These are phyloP conservation scores for Hyposoter didymator DNA, from an alignment of 2,888 invertebrate genomes.

Conservation along the genomic window DNA sequence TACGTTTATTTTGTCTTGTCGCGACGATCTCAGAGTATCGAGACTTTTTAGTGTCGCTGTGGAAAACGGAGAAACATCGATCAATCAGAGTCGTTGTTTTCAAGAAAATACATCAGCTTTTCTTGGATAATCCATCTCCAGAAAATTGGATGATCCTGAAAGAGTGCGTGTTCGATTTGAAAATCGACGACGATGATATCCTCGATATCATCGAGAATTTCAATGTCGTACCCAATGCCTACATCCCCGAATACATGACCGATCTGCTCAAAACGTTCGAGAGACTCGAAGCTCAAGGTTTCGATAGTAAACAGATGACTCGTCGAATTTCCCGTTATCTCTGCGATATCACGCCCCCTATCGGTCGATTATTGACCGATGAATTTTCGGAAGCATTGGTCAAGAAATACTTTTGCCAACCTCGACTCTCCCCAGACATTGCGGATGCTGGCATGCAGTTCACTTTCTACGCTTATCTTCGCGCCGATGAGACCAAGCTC, in stretches of 20 bases:
- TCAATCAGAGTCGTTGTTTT: slow-evolving; percentile 76
- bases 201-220: background rate
- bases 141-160: slow-evolving; percentile 72
- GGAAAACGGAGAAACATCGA: slow-evolving; percentile 71
- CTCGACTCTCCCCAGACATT: background rate
- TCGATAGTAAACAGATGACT: accelerated
- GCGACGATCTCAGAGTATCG: slow-evolving; percentile 64
- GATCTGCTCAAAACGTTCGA: slow-evolving; percentile 65
- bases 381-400: slow-evolving; percentile 71
- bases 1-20: slow-evolving; percentile 74
- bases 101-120: slow-evolving; percentile 59
- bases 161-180: slow-evolving; percentile 65
- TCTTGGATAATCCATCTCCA: slow-evolving; percentile 64
- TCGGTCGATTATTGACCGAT: slow-evolving; percentile 71
- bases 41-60: slow-evolving; percentile 64
- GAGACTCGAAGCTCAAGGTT: slow-evolving; percentile 17
- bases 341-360: background rate
- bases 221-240: slow-evolving; percentile 60
- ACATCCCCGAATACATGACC: slow-evolving; percentile 69
- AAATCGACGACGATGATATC: slow-evolving; percentile 49
- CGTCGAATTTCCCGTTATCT: background rate
- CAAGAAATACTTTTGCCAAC: slow-evolving; percentile 71
- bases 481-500: slow-evolving; percentile 29
- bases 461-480: slow-evolving; percentile 43
- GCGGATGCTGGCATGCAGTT: slow-evolving; percentile 9